Evolutionary conservation across 2,113 vertebrate genomes (phyloP).

Genomic region (Onychostruthus taczanowskii): DNA sequence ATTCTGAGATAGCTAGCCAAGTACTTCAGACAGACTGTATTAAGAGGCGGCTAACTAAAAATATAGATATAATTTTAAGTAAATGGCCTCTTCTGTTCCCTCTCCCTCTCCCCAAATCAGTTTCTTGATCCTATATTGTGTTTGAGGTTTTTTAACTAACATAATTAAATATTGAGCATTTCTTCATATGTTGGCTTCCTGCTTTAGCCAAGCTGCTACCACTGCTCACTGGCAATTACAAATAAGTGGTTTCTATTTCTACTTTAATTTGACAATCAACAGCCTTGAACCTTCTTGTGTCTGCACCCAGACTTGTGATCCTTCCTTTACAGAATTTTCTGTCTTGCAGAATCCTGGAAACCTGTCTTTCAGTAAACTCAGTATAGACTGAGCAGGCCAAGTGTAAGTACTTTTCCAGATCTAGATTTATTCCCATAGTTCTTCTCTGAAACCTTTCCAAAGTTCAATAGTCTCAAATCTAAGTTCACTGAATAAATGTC

Average conservation of each 20-base stretch:
- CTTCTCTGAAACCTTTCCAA: neutral
- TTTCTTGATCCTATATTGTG: neutral
- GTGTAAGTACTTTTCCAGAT: neutral
- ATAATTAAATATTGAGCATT: neutral
- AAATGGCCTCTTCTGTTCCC: neutral
- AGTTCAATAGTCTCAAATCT: neutral
- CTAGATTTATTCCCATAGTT: neutral
- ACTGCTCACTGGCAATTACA: neutral
- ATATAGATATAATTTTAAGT: neutral
- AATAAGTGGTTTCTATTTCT: neutral
- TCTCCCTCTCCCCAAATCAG: neutral
- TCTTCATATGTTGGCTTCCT: neutral
- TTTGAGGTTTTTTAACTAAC: neutral
- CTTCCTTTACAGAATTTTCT: neutral
- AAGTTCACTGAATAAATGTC: neutral
- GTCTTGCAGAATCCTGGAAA: neutral
- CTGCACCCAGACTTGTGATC: neutral
- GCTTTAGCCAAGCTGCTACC: neutral
- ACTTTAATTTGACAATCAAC: neutral
- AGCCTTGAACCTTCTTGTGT: neutral
- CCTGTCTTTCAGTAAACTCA: neutral
- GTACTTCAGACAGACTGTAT: neutral
- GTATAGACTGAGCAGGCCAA: neutral
- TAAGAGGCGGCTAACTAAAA: neutral
- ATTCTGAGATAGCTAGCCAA: neutral